These are phyloP conservation scores for Psilanteris sp. DNA, from an alignment of 1,140 invertebrate species.

Conservation along the genomic window DNA sequence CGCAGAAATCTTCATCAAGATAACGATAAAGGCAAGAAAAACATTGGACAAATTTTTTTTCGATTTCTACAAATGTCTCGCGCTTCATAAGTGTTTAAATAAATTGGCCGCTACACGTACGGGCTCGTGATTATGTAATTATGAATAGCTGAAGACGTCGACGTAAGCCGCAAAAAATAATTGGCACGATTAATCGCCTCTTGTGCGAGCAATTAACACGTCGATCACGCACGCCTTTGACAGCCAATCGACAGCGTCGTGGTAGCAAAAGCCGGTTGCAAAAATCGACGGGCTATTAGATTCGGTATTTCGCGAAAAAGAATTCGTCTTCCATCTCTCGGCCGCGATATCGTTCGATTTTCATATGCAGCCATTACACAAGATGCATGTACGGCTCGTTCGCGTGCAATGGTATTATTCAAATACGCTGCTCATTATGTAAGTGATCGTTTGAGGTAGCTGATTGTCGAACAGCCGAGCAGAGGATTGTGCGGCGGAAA, in stretches of 20 bases:
- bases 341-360: conserved; percentile 1
- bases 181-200: conserved; percentile 47
- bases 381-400: conserved; percentile 40
- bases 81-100: too few species aligned
- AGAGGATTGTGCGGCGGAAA: conserved; percentile 31
- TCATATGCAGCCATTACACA: conserved; percentile 29
- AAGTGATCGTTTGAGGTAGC: conserved; percentile 59
- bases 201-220: conserved; percentile 44
- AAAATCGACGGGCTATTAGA: conserved; percentile 5
- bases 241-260: conserved; percentile 8
- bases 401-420: conserved; percentile 55
- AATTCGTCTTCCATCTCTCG: conserved; percentile 11
- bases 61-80: too few species aligned
- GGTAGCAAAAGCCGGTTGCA: not conserved
- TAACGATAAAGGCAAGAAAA: not conserved
- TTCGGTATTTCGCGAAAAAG: conserved; percentile 15
- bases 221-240: conserved; percentile 31
- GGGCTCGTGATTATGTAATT: conserved; percentile 18
- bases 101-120: too few species aligned
- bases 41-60: too few species aligned
- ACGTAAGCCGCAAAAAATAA: conserved; percentile 29
- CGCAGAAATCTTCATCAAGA: not conserved
- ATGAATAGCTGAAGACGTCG: conserved; percentile 16
- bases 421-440: conserved; percentile 55
- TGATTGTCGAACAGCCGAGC: conserved; percentile 46